phyloP scores from a whole-genome alignment of 2,113 vertebrate genomes.

The Cisticola juncidis region DNA sequence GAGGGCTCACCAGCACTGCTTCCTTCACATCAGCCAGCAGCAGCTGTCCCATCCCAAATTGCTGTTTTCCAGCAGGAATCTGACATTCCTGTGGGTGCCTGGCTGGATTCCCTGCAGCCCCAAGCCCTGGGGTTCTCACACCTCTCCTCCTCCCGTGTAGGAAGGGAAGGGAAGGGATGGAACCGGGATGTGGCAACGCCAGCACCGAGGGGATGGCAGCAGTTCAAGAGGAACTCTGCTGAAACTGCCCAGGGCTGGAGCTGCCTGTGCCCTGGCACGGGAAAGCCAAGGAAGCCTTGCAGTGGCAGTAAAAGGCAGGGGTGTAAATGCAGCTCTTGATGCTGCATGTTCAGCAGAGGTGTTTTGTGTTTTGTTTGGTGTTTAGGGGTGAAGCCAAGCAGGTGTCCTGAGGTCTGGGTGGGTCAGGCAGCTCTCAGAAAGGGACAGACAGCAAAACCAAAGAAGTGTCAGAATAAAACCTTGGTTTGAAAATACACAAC shows the following conservation, averaged over 20 bases:
- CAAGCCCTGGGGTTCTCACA: background rate
- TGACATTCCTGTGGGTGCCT: background rate
- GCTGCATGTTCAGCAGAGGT: background rate
- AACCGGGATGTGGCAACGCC: background rate
- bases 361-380: background rate
- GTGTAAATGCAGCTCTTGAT: background rate
- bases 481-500: background rate
- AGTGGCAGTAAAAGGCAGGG: background rate
- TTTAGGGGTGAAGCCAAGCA: rapidly evolving
- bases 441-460: background rate
- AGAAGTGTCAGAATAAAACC: background rate
- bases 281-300: background rate
- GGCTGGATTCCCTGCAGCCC: background rate
- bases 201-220: background rate
- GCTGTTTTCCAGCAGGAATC: background rate
- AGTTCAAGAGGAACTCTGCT: background rate
- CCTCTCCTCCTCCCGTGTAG: background rate
- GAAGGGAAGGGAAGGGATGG: background rate
- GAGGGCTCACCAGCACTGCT: background rate
- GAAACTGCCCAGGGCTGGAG: background rate
- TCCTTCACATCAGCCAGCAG: background rate
- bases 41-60: background rate
- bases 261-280: background rate
- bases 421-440: background rate
- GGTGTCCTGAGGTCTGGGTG: background rate